phyloP scores from a whole-genome alignment of 2,797 vertebrate genomes.

The Gallinago solitaria region DNA sequence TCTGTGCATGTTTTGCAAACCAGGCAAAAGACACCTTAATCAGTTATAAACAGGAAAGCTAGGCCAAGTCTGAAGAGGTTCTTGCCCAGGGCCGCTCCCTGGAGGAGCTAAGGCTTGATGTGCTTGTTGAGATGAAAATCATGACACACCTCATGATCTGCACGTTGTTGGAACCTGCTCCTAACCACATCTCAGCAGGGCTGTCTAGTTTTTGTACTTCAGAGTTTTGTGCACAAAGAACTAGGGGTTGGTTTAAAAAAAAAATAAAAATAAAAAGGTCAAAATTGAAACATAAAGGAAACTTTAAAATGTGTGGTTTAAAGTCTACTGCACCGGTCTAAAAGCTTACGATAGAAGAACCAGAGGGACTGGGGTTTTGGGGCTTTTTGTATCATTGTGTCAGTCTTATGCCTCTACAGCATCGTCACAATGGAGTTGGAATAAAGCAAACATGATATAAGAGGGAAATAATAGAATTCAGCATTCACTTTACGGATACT shows the following conservation, averaged over 20 bases:
- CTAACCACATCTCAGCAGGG: background rate
- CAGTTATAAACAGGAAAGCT: slow-evolving; percentile 9
- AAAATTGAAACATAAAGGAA: background rate
- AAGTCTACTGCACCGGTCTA: background rate
- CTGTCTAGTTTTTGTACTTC: background rate
- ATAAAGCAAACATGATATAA: background rate
- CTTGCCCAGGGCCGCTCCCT: slow-evolving; percentile 2
- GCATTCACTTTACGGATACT: background rate
- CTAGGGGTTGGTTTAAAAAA: background rate
- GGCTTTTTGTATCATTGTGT: background rate
- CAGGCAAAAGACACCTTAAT: background rate
- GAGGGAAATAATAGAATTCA: background rate
- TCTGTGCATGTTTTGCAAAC: background rate
- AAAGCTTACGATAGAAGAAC: background rate
- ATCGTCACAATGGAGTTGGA: background rate
- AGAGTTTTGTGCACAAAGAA: background rate
- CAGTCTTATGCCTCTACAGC: background rate
- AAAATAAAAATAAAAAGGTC: background rate
- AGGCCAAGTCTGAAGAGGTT: slow-evolving; percentile 8
- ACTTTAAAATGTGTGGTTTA: background rate
- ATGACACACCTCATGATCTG: background rate
- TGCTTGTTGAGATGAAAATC: slow-evolving; percentile 19
- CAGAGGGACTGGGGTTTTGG: background rate
- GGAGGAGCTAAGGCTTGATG: background rate
- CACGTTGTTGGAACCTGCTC: background rate